Evolutionary conservation across 2,113 vertebrate genomes (phyloP), one percentile per base, ranked within the genome.

Genomic region (Todiramphus chloris): DNA sequence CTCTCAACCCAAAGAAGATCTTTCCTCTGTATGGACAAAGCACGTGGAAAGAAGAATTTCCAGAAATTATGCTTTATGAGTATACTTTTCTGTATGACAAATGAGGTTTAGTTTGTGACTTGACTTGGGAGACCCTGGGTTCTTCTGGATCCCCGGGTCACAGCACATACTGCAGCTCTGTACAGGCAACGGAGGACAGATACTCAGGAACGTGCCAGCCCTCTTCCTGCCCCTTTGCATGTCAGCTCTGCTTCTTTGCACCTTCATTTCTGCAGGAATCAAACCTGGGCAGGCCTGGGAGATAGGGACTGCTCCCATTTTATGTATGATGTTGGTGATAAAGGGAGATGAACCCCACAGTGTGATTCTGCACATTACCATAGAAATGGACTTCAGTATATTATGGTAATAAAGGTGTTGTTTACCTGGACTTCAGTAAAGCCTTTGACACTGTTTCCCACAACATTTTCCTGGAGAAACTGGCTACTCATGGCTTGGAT

Each of bases 181-280:
- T 28, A n/a, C 14, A 21, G 50, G 62, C 21, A 79, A 70, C 25
- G 2, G 5, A 51, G 14, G 31, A 14, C 24, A 81, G 62, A 63
- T 27, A 20, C 23, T 75, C 25, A 28, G 58, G 33, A 62, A 43
- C 2, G 2, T 60, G 11, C 14, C 2, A 0, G 4, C 10, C 10
- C 3, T 68, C 59, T 43, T 66, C 73, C 67, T 62, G 24, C 23
- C 25, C 12, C 19, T 81, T 17, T 35, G 31, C 35, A 77, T 4
- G 6, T 16, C 53, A 31, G 6, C 7, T 83, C 43, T 30, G 5
- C 27, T 53, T 64, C 30, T 70, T 53, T 58, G 35, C 16, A 59
- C n/a, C 43, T 64, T 59, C 5, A 23, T 76, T 84, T 66, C n/a
- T 91, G 37, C 25, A 66, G n/a, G 89, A 75, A 55, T 55, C n/a